Evolutionary conservation across 2,888 invertebrate species (phyloP).

Genomic region (Drosophila stalkeri): DNA sequence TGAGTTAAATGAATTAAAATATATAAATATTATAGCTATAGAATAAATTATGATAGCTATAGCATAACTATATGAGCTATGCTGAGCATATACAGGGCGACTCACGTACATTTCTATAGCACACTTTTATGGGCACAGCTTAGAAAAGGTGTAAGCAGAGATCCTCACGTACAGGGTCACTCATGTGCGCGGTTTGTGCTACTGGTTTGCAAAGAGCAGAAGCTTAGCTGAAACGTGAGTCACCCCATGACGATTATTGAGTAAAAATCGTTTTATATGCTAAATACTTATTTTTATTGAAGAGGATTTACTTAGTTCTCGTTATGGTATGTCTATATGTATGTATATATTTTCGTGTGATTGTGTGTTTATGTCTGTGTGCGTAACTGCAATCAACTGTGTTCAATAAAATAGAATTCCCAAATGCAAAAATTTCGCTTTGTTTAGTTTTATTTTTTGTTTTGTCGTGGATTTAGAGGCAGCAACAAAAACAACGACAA

Average conservation of each 20-base stretch:
- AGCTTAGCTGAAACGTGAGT: not conserved
- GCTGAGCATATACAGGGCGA: not conserved
- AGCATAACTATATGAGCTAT: not conserved
- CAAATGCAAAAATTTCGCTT: conserved; percentile 9
- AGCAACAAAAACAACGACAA: conserved; percentile 12
- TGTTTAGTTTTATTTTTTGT: conserved; percentile 6
- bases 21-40: not conserved
- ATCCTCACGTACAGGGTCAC: not conserved
- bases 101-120: not conserved
- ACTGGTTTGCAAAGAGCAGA: not conserved
- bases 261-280: not conserved
- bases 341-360: not conserved
- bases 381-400: conserved; percentile 9
- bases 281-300: not conserved
- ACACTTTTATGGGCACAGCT: not conserved
- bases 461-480: conserved; percentile 6
- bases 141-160: not conserved
- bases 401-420: conserved; percentile 2
- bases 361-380: not conserved
- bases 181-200: not conserved
- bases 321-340: not conserved
- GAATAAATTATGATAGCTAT: not conserved
- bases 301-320: not conserved
- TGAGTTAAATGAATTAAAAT: too few species aligned
- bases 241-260: not conserved